A percentile compares a stretch with the other conserved stretches of the same genome.
Conservation (phyloP, 2,888 invertebrate genomes). For the Amiota communis region DNA sequence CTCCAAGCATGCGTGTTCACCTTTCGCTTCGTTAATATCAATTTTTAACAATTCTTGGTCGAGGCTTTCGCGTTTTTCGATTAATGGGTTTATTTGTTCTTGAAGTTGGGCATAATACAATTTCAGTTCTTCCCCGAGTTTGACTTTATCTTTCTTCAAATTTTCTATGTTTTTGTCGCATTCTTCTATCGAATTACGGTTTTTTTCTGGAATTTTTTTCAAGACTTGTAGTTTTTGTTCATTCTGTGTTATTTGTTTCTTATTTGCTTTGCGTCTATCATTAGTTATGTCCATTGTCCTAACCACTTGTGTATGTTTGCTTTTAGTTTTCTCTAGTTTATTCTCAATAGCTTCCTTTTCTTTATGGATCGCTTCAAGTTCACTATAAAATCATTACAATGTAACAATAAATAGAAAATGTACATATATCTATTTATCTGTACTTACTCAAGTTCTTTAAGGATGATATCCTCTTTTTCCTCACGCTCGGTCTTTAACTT, state of each 20-base stretch:
- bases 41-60: slow-evolving; percentile 81
- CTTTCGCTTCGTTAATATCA: slow-evolving; percentile 82
- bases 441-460: slow-evolving; percentile 70
- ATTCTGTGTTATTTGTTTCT: slow-evolving; percentile 79
- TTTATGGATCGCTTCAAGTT: slow-evolving; percentile 76
- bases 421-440: slow-evolving; percentile 32
- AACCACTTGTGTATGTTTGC: slow-evolving; percentile 78
- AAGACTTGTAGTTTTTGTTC: slow-evolving; percentile 80
- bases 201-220: slow-evolving; percentile 81
- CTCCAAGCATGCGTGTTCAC: slow-evolving; percentile 76
- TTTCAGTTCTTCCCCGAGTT: slow-evolving; percentile 78
- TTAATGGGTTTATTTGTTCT: slow-evolving; percentile 75
- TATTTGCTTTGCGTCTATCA: slow-evolving; percentile 83
- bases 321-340: slow-evolving; percentile 79
- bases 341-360: slow-evolving; percentile 77
- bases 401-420: background rate
- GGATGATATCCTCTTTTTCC: slow-evolving; percentile 71
- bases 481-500: slow-evolving; percentile 72
- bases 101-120: slow-evolving; percentile 76
- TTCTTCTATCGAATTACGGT: slow-evolving; percentile 80
- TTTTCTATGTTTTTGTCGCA: slow-evolving; percentile 77
- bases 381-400: slow-evolving; percentile 69
- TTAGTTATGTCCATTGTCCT: slow-evolving; percentile 81
- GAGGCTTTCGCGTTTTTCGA: slow-evolving; percentile 75
- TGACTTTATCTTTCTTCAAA: slow-evolving; percentile 76